Evolutionary conservation across 2,797 vertebrate genomes (phyloP).

Genomic region (Clarias pachynema): DNA sequence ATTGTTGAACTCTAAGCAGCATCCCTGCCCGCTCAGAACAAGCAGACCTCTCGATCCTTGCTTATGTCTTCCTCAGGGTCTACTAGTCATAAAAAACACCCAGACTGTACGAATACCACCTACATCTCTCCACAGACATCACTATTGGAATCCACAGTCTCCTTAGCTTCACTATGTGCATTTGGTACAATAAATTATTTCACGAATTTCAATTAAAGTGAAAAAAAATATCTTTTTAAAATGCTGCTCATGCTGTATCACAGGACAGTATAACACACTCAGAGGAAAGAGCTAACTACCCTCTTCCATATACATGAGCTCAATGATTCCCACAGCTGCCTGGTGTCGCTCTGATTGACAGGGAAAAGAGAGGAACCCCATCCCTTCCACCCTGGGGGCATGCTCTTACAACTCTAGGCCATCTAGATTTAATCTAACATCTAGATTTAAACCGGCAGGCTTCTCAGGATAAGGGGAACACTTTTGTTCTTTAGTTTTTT

Average conservation of each 20-base stretch:
- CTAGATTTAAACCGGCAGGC: background rate
- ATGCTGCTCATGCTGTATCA: background rate
- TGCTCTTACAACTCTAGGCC: background rate
- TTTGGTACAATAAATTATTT: background rate
- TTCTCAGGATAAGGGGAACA: background rate
- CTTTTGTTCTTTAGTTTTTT: background rate
- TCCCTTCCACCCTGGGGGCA: background rate
- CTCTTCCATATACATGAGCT: background rate
- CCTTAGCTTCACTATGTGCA: background rate
- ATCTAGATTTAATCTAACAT: background rate
- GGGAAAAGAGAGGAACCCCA: background rate
- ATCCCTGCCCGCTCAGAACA: slow-evolving; percentile 69
- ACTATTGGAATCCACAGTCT: background rate
- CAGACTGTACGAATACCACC: slow-evolving; percentile 59
- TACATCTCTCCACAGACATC: background rate
- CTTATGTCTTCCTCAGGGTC: slow-evolving; percentile 77
- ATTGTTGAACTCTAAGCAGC: slow-evolving; percentile 67
- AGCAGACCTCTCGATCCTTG: slow-evolving; percentile 80
- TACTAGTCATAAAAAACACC: slow-evolving; percentile 76
- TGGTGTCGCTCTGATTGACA: background rate
- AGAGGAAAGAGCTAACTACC: background rate
- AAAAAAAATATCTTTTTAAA: background rate
- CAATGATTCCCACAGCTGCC: background rate
- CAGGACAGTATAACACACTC: background rate
- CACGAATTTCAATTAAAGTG: background rate